A percentile compares a stretch with the other conserved stretches of the same genome.
These are phyloP conservation scores for Scelioninae gen. 1 DNA, from an alignment of 2,888 invertebrate species.

Conservation along the genomic window DNA sequence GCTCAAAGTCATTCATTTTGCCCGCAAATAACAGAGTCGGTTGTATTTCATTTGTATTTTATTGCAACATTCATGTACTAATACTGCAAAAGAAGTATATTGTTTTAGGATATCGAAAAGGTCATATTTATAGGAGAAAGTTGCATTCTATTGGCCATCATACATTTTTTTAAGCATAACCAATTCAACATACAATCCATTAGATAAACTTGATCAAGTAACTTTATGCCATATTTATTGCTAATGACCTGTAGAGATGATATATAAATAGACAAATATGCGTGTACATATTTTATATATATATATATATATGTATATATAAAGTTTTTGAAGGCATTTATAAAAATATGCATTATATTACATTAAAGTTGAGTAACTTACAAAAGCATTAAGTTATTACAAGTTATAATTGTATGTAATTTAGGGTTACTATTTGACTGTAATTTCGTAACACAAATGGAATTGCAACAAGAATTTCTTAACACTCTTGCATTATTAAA, in stretches of 20 bases:
- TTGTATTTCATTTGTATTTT: conserved; percentile 29
- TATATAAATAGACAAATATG: conserved; percentile 21
- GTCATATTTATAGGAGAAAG: conserved; percentile 30
- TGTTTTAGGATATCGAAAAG: conserved; percentile 26
- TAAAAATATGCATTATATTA: too few relatives aligned
- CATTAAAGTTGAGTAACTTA: too few relatives aligned
- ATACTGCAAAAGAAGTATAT: conserved; percentile 41
- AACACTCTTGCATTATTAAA: too few relatives aligned
- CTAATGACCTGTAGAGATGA: conserved; percentile 5
- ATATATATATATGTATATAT: too few relatives aligned
- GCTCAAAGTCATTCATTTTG: conserved; percentile 42
- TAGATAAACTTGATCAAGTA: conserved; percentile 3
- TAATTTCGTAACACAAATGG: too few relatives aligned
- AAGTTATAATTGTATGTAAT: too few relatives aligned
- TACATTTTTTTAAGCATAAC: not conserved
- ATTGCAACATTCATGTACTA: conserved; percentile 32
- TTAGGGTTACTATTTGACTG: too few relatives aligned
- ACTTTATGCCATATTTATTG: not conserved
- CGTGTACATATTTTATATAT: too few relatives aligned
- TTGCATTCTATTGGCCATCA: too few relatives aligned
- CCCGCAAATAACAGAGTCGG: conserved; percentile 6
- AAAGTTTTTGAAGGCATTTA: too few relatives aligned
- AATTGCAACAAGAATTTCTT: too few relatives aligned
- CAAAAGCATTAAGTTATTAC: too few relatives aligned
- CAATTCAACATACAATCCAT: not conserved